Evolutionary conservation across 2,888 invertebrate species (phyloP).

Genomic region (Drosophila hamatofila): DNA sequence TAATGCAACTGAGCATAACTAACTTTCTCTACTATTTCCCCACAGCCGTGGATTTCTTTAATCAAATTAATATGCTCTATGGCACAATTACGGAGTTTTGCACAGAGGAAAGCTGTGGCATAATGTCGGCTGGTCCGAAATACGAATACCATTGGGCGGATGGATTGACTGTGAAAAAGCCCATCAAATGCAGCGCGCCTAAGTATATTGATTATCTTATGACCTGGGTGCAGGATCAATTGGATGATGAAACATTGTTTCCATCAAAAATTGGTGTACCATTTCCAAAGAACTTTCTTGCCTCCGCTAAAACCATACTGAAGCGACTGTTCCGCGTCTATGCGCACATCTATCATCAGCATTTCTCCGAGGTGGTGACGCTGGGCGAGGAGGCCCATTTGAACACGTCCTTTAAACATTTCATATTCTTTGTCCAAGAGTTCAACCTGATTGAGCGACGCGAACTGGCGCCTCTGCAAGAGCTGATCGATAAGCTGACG

Average conservation of each 20-base stretch:
- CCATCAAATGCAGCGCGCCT: conserved; percentile 99
- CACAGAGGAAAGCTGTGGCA: conserved; percentile 97
- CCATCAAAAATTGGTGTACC: conserved; percentile 99
- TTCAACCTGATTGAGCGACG: conserved; percentile 98
- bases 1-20: not conserved
- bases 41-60: conserved; percentile 99
- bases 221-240: conserved; percentile 99
- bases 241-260: conserved; percentile 99
- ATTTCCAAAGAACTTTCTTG: conserved; percentile 98
- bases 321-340: conserved; percentile 99
- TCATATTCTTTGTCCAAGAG: conserved; percentile 97
- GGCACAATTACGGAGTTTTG: conserved; percentile 99
- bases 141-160: conserved; percentile 99
- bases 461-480: conserved; percentile 98
- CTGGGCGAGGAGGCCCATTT: conserved; percentile 99
- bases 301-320: conserved; percentile 98
- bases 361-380: conserved; percentile 98
- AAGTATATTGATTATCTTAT: conserved; percentile 99
- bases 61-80: conserved; percentile 99
- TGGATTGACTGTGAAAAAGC: conserved; percentile 98
- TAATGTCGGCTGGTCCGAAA: conserved; percentile 99
- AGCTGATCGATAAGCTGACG: conserved; percentile 97
- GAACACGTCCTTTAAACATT: conserved; percentile 99
- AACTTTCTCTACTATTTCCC: not conserved
- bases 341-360: conserved; percentile 99